These are phyloP conservation scores for Danio choprae DNA, from an alignment of 2,797 vertebrate species.

Conservation along the genomic window DNA sequence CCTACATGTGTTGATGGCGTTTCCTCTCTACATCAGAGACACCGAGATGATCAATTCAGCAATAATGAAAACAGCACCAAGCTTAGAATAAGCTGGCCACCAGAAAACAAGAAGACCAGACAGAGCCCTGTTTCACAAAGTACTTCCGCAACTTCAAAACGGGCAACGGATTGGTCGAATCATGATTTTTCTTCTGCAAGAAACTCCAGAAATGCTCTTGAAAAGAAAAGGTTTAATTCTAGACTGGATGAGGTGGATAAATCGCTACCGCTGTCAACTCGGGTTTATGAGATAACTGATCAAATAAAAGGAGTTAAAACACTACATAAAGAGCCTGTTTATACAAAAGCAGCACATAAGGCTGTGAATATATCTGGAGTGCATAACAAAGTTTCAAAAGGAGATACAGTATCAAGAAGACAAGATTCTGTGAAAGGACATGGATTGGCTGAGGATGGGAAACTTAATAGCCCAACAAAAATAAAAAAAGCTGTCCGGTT, in stretches of 20 bases:
- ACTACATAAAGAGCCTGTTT: conserved; percentile 36
- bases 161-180: conserved; percentile 24
- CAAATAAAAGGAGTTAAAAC: conserved; percentile 36
- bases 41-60: conserved; percentile 42
- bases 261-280: conserved; percentile 3
- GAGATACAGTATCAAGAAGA: conserved; percentile 20
- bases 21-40: conserved; percentile 37
- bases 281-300: conserved; percentile 18
- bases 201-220: conserved; percentile 18
- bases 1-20: conserved; percentile 16
- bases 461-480: conserved; percentile 55
- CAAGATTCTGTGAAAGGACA: conserved; percentile 34
- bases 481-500: conserved; percentile 73
- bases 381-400: conserved; percentile 32
- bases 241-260: conserved; percentile 26
- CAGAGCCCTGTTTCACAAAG: conserved; percentile 32
- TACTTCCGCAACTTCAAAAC: conserved; percentile 1
- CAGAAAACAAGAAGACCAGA: conserved; percentile 65
- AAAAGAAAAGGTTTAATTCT: conserved; percentile 9
- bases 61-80: conserved; percentile 67
- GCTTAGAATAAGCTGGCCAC: conserved; percentile 74
- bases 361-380: background rate
- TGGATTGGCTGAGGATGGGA: conserved; percentile 27
- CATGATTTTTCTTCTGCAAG: background rate
- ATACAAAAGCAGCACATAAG: conserved; percentile 42